Percentiles rank a stretch among this genome's conserved stretches.
These are phyloP conservation scores for Ridgeia piscesae DNA, from an alignment of 1,140 invertebrate genomes.

Conservation along the genomic window DNA sequence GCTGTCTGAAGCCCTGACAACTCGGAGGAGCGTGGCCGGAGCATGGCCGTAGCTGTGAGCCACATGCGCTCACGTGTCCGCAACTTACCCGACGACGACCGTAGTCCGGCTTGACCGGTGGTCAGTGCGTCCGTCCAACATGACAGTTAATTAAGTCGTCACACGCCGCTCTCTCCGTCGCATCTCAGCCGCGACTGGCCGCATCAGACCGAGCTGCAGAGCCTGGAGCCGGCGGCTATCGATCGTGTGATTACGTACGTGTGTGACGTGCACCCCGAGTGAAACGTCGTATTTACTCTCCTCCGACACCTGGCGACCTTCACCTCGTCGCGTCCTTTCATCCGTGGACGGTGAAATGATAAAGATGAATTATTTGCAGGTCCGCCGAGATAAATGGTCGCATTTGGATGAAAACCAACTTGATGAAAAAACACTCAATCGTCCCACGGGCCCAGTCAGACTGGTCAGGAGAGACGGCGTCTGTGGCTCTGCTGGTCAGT, in stretches of 20 bases:
- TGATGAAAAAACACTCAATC: not conserved
- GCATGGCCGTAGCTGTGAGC: too few species aligned
- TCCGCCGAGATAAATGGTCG: not conserved
- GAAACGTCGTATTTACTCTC: not conserved
- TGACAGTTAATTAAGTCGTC: not conserved
- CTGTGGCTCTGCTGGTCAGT: too few species aligned
- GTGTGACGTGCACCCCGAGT: not conserved
- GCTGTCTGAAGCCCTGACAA: too few species aligned
- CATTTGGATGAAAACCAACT: not conserved
- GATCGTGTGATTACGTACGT: not conserved
- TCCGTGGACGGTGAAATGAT: not conserved
- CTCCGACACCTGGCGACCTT: not conserved
- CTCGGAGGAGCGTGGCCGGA: too few species aligned
- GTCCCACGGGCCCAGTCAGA: too few species aligned
- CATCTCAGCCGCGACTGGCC: not conserved
- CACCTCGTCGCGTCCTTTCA: not conserved
- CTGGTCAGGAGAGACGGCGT: too few species aligned
- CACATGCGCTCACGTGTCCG: too few species aligned
- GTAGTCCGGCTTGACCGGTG: not conserved
- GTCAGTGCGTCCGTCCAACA: not conserved
- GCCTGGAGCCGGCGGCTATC: not conserved
- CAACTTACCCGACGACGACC: not conserved
- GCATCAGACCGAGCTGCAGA: not conserved
- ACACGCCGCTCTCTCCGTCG: not conserved
- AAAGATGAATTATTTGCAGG: not conserved